Evolutionary conservation across 2,797 vertebrate species (phyloP).

Genomic region (Glossophaga mutica): DNA sequence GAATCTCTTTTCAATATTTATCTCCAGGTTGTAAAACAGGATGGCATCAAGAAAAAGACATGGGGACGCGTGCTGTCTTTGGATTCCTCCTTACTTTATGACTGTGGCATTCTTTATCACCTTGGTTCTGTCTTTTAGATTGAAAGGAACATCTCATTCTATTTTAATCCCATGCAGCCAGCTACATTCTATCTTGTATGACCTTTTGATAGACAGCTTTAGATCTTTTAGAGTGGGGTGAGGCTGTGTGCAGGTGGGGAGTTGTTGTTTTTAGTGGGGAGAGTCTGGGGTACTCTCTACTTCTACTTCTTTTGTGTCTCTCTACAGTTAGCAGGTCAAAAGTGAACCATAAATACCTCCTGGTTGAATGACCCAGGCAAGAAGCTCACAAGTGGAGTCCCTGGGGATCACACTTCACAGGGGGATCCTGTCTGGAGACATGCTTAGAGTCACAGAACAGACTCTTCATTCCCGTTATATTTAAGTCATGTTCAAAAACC

Average conservation of each 20-base stretch:
- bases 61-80: neutral
- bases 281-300: neutral
- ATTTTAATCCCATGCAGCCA: neutral
- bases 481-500: neutral
- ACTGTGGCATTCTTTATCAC: neutral
- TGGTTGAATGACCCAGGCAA: neutral
- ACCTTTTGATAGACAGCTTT: neutral
- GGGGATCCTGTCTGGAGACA: neutral
- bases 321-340: neutral
- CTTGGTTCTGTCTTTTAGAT: neutral
- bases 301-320: neutral
- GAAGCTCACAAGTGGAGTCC: neutral
- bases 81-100: neutral
- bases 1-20: neutral
- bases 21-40: neutral
- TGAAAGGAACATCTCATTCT: neutral
- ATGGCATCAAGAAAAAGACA: neutral
- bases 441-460: neutral
- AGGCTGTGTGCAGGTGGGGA: neutral
- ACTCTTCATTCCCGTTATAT: neutral
- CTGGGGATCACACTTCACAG: neutral
- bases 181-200: neutral
- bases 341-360: neutral
- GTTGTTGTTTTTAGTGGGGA: neutral
- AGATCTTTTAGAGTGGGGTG: neutral